Conservation (phyloP, 2,797 vertebrate genomes). For the Streptopelia turtur region DNA sequence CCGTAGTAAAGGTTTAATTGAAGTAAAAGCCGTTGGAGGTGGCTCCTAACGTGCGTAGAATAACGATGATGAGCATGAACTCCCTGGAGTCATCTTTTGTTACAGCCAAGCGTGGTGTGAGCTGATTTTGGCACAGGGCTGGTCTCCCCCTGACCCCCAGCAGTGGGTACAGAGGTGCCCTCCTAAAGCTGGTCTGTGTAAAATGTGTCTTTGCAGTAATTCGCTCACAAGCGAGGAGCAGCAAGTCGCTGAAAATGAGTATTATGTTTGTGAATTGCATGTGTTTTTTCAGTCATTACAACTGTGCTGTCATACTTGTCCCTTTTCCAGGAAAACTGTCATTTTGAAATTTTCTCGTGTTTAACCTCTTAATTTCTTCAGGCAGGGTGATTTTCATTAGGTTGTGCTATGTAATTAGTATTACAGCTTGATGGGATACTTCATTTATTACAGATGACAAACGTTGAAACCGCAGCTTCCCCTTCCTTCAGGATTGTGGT, state of each 20-base stretch:
- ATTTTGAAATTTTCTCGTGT: not conserved
- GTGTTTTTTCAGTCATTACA: not conserved
- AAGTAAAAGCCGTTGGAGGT: conserved; percentile 18
- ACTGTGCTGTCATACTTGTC: not conserved
- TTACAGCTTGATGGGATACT: not conserved
- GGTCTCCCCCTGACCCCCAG: not conserved
- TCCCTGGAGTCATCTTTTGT: conserved; percentile 53
- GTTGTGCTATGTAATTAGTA: not conserved
- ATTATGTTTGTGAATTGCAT: not conserved
- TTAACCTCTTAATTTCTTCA: not conserved
- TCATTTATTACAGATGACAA: not conserved
- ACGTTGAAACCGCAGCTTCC: not conserved
- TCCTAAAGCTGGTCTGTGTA: not conserved
- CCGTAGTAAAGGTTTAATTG: conserved; percentile 11
- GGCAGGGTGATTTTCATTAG: not conserved
- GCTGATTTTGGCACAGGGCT: conserved; percentile 24
- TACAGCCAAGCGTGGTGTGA: not conserved
- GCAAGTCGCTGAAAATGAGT: not conserved
- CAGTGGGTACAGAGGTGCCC: not conserved
- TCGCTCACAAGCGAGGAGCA: not conserved
- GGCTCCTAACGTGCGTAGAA: conserved; percentile 24
- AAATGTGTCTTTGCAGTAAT: not conserved
- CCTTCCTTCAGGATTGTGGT: not conserved
- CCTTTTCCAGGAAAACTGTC: not conserved
- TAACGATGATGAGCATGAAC: conserved; percentile 7